Base-by-base conservation (phyloP, 2,888 invertebrate species). In the Agrotis exclamationis region DNA sequence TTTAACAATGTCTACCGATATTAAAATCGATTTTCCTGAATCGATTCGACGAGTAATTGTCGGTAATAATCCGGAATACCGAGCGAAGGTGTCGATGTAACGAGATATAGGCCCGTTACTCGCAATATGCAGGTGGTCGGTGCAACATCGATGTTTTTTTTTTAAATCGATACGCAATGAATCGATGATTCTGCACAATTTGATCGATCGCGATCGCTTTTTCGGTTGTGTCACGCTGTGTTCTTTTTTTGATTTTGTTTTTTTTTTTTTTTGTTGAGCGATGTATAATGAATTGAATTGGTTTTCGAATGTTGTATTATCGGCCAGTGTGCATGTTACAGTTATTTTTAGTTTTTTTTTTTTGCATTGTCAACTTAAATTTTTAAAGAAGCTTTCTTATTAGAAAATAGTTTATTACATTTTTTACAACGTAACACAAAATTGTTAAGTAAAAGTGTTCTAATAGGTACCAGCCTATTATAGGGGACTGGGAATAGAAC, bases 71-170 rank as follows among this genome's bases (percentile, higher is more conserved):
- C 88, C 85, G 81, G 86, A 87, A 85, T 83, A 84, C 79, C 62
- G 79, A 76, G 80, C 79, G 54, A 83, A 95, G 93, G 95, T 95
- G 95, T 94, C 92, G 93, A 95, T 91, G 89, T 90, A 91, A 92
- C 88, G 87, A 91, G 91, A 93, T 91, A 90, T 78, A 83, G 69
- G 86, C 76, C 90, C 92, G 91, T 94, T 93, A 93, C 92, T 91
- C 90, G 93, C 92, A 91, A 86, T 90, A 90, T 88, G 91, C 89
- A 88, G 94, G 95, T 94, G 94, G 94, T 92, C 94, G 87, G 77
- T 76, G 57, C 65, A 72, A 57, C 66, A 84, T 82, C 73, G 75
- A 79, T 75, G 70, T 14, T 33, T 56, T n/a, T 85, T 86, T 88
- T 66, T 85, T 85, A 83, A 85, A 90, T 88, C 89, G 89, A 88